Evolutionary conservation across 2,888 invertebrate genomes (phyloP).

Genomic region (Phalangium opilio): DNA sequence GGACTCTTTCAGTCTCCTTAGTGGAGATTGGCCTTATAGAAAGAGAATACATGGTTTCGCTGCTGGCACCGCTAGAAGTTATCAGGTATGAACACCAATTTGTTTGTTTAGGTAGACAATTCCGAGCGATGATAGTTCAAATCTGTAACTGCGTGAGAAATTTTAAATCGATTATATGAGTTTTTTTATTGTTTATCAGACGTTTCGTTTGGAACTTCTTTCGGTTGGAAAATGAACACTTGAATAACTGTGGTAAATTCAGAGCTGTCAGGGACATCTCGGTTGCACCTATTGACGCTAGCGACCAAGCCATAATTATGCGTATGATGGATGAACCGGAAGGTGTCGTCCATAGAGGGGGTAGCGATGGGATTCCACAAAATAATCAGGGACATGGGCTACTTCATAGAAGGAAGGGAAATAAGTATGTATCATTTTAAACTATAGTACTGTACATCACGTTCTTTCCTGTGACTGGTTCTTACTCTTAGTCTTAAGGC

Average conservation of each 20-base stretch:
- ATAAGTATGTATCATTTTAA: slow-evolving; percentile 15
- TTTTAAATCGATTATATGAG: too few relatives aligned
- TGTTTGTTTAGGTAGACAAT: too few relatives aligned
- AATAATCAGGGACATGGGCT: too few relatives aligned
- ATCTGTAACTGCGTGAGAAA: too few relatives aligned
- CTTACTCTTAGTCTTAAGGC: not conserved
- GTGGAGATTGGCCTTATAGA: slow-evolving; percentile 59
- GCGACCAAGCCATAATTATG: slow-evolving; percentile 68
- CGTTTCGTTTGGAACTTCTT: slow-evolving; percentile 99
- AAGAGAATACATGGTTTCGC: slow-evolving; percentile 64
- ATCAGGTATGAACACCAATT: slow-evolving; percentile 64
- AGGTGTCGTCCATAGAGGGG: slow-evolving; percentile 54
- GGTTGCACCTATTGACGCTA: slow-evolving; percentile 81
- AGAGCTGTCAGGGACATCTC: slow-evolving; percentile 95
- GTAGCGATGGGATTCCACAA: slow-evolving; percentile 8
- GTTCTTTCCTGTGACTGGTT: not conserved
- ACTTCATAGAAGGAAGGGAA: slow-evolving; percentile 12
- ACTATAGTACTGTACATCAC: not conserved
- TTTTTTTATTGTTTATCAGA: slow-evolving; percentile 29
- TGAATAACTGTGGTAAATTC: slow-evolving; percentile 96
- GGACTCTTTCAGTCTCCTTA: slow-evolving; percentile 74
- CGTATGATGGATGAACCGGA: slow-evolving; percentile 92
- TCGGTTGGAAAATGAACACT: slow-evolving; percentile 95
- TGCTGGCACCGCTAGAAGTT: slow-evolving; percentile 72
- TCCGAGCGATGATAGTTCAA: too few relatives aligned